Percentiles rank a stretch among this genome's conserved stretches.
Conservation (phyloP, 2,888 invertebrate species). For the Arge pagana region DNA sequence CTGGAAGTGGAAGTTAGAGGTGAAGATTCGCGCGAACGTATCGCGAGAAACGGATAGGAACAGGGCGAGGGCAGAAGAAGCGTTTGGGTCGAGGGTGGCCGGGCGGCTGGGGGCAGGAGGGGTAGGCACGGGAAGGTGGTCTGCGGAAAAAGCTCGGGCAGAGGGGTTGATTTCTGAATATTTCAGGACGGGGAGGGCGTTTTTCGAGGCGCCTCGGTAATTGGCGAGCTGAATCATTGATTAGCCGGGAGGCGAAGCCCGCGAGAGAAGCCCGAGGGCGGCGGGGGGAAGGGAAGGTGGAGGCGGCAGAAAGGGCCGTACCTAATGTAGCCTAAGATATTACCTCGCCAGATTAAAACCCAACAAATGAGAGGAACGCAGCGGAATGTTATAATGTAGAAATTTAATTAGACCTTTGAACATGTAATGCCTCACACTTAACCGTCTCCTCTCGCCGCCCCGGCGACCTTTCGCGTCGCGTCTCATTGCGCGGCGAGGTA, state of each 20-base stretch:
- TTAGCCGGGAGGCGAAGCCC: constrained; percentile 41
- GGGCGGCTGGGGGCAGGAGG: no score
- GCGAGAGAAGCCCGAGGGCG: constrained; percentile 8
- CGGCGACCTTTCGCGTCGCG: constrained; percentile 4
- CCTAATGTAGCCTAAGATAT: constrained; percentile 49
- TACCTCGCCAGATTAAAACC: constrained; percentile 49
- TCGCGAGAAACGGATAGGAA: constrained; percentile 22
- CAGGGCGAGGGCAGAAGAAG: constrained; percentile 9
- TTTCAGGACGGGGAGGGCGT: constrained; percentile 32
- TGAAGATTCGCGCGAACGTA: no score
- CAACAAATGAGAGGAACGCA: constrained; percentile 34
- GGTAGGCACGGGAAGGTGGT: not conserved
- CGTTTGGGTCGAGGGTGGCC: no score
- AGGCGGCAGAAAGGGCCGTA: constrained; percentile 14
- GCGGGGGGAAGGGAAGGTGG: not conserved
- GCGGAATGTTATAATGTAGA: constrained; percentile 39
- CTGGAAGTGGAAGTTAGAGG: no score
- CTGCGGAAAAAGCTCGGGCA: constrained; percentile 3
- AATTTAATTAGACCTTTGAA: constrained; percentile 41
- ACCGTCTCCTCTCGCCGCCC: no score
- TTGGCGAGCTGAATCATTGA: constrained; percentile 55
- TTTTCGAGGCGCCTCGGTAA: constrained; percentile 52
- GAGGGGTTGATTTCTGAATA: constrained; percentile 32
- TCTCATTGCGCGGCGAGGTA: not conserved
- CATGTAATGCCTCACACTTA: constrained; percentile 6